Evolutionary conservation across 2,888 invertebrate genomes (phyloP), one percentile per base, ranked within the genome.

Genomic region (Gryllus longicercus): DNA sequence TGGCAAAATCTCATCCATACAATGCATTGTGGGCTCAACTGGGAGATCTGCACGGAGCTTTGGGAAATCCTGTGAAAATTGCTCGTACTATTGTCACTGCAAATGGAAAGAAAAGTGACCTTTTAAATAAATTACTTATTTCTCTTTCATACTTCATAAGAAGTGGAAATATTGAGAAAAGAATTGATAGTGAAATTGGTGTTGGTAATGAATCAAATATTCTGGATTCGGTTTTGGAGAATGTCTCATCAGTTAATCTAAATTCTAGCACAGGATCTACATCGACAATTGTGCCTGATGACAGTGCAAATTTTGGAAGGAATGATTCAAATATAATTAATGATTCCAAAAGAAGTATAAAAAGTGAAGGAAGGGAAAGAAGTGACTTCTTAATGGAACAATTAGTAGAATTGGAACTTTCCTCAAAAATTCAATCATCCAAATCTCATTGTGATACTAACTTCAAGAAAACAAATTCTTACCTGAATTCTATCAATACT

Each of bases 21-120:
- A 97, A 96, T 88, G 95, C 96, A 0, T 87, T 96, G 0, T 96
- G 96, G 96, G 95, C 95, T 0, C 97, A 97, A 85, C 89, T 97
- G 82, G 92, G 93, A 51, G 96, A 97, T 86, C 88, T 97, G 50
- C 94, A 93, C 85, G 97, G 96, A n/a, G 94, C 93, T 79, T 91
- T 95, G 76, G 96, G 95, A 2, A 91, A 90, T 86, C 95, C 96
- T 0, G 90, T 93, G 0, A 92, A 93, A 86, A 89, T 94, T 74
- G 92, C 95, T 0, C 92, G 93, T 82, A 96, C 97, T 8, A 90
- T 97, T 83, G 91, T 93, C 51, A 94, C 94, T 16, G 84, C 86
- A 51, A 90, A 90, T 79, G 89, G 89, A 2, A 86, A 86, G 79
- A 92, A 93, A 85, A 88, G 90, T 3, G 90, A 91, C 12, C 87